Conservation (phyloP, 2,888 invertebrate species). For the Oscheius onirici region DNA sequence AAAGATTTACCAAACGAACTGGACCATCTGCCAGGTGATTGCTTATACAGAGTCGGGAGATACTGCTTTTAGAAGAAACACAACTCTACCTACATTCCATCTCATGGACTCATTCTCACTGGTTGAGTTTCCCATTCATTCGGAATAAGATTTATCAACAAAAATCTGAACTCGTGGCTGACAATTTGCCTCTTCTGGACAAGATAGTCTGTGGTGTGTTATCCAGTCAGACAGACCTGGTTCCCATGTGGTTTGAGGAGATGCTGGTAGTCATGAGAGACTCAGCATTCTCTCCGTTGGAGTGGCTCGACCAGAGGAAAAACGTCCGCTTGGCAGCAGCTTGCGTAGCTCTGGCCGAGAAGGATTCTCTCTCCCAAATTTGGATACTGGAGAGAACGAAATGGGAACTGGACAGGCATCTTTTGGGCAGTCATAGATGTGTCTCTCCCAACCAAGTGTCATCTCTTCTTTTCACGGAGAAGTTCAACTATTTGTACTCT, state of each 20-base stretch:
- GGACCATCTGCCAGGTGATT: not conserved
- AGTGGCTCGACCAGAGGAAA: not conserved
- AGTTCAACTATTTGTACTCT: conserved; percentile 1
- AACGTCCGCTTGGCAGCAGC: conserved; percentile 10
- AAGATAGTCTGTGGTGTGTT: conserved; percentile 13
- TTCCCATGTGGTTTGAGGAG: conserved; percentile 28
- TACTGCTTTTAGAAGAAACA: not conserved
- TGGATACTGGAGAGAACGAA: conserved; percentile 16
- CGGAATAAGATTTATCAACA: not conserved
- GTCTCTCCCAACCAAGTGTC: not conserved
- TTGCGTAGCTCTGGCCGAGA: conserved; percentile 20
- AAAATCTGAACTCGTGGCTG: not conserved
- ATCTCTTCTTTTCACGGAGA: not conserved
- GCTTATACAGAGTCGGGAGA: not conserved
- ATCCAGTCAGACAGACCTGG: conserved; percentile 3
- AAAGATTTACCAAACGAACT: not conserved
- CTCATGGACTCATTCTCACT: conserved; percentile 12
- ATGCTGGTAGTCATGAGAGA: not conserved
- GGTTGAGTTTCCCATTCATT: not conserved
- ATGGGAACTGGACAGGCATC: conserved; percentile 24
- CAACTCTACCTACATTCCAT: conserved; percentile 6
- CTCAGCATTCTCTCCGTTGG: not conserved
- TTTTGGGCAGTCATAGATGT: not conserved
- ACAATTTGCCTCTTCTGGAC: conserved; percentile 6
- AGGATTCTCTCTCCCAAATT: conserved; percentile 14